These are phyloP conservation scores for Lasius platythorax DNA, from an alignment of 2,888 invertebrate species.

Conservation along the genomic window DNA sequence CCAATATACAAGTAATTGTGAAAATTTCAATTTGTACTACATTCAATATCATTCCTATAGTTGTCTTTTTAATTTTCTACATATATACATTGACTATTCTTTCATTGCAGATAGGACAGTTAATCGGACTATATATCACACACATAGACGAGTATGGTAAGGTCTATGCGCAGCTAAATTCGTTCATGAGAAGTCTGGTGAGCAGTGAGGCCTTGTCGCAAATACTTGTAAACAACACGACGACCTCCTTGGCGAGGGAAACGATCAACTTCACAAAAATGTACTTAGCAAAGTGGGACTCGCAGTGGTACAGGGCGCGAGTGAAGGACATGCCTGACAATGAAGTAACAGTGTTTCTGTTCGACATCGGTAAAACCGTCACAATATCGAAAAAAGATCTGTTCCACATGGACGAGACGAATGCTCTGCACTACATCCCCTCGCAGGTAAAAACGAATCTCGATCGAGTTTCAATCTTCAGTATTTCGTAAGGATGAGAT, in stretches of 20 bases:
- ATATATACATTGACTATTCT: neutral
- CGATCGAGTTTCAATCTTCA: neutral
- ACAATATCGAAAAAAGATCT: constrained; percentile 85
- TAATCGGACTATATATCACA: constrained; percentile 83
- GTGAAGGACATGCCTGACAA: constrained; percentile 84
- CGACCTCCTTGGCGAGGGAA: constrained; percentile 58
- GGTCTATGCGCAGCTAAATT: constrained; percentile 85
- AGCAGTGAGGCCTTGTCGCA: constrained; percentile 72
- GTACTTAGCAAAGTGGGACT: constrained; percentile 86
- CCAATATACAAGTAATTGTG: constrained; percentile 80
- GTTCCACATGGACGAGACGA: constrained; percentile 85
- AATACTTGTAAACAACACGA: constrained; percentile 59
- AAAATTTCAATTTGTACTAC: neutral
- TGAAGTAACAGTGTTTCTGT: constrained; percentile 86
- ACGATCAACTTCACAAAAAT: constrained; percentile 82
- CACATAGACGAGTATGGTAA: constrained; percentile 85
- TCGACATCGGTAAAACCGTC: constrained; percentile 87
- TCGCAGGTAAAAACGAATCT: constrained; percentile 81
- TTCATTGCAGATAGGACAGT: constrained; percentile 55
- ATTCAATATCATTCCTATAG: neutral
- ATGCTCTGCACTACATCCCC: constrained; percentile 84
- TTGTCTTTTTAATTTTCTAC: neutral
- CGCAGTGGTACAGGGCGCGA: constrained; percentile 86
- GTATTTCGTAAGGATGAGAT: neutral
- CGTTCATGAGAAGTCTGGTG: constrained; percentile 81